phyloP scores from a whole-genome alignment of 2,113 vertebrate genomes.

The Barbus barbus region DNA sequence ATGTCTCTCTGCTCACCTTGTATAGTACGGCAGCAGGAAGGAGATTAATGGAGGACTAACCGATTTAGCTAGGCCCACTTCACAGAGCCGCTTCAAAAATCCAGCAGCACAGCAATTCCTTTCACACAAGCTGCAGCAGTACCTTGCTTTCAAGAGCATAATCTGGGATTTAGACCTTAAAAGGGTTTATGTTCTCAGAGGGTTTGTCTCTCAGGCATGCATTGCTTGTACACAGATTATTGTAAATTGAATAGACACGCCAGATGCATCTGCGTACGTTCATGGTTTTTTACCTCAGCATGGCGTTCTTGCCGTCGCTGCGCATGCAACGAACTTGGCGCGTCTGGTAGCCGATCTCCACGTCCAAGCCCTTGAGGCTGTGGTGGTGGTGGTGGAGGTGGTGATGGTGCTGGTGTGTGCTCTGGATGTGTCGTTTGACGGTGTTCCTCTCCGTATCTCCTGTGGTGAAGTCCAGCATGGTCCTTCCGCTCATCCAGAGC shows the following conservation, averaged over 20 bases:
- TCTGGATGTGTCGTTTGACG: slow-evolving; percentile 64
- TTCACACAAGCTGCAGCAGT: slow-evolving; percentile 36
- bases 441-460: slow-evolving; percentile 72
- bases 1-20: slow-evolving; percentile 36
- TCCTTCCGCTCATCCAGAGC: slow-evolving; percentile 68
- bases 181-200: slow-evolving; percentile 34
- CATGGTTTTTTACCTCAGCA: slow-evolving; percentile 83
- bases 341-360: slow-evolving; percentile 88
- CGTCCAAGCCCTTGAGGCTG: slow-evolving; percentile 66
- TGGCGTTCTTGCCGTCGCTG: slow-evolving; percentile 82
- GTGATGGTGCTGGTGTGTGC: slow-evolving; percentile 56
- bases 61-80: slow-evolving; percentile 49
- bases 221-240: slow-evolving; percentile 34
- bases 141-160: slow-evolving; percentile 43
- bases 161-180: slow-evolving; percentile 47
- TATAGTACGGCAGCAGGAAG: slow-evolving; percentile 30
- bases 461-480: slow-evolving; percentile 74
- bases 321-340: slow-evolving; percentile 85
- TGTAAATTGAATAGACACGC: slow-evolving; percentile 20
- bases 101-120: slow-evolving; percentile 34
- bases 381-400: slow-evolving; percentile 64
- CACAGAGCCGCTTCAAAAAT: slow-evolving; percentile 35
- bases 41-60: slow-evolving; percentile 53
- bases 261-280: neutral
- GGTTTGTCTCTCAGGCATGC: slow-evolving; percentile 36